These are phyloP conservation scores for Latrodectus geometricus DNA, from an alignment of 1,140 invertebrate genomes.

Conservation along the genomic window DNA sequence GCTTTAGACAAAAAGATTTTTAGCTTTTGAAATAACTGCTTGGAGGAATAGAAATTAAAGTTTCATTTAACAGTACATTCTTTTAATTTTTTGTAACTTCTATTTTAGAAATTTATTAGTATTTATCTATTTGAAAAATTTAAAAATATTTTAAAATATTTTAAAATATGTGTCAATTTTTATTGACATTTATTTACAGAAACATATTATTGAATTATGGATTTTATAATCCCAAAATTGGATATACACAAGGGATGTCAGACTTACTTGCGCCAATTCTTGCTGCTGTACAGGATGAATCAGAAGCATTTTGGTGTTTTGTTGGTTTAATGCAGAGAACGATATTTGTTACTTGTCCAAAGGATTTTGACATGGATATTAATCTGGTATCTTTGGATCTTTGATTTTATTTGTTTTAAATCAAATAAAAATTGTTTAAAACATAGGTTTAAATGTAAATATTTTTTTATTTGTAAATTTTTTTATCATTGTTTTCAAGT, in stretches of 20 bases:
- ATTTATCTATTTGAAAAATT: no score
- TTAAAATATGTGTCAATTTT: neutral
- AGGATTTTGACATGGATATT: slow-evolving; percentile 92
- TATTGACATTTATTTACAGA: slow-evolving; percentile 68
- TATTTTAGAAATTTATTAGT: no score
- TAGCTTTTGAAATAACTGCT: no score
- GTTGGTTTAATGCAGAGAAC: slow-evolving; percentile 89
- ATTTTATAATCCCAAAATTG: slow-evolving; percentile 85
- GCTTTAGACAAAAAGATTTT: no score
- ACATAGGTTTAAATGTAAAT: no score
- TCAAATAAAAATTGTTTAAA: no score
- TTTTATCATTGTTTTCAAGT: no score
- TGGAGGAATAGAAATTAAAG: no score
- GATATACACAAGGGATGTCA: slow-evolving; percentile 91
- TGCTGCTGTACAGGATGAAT: slow-evolving; percentile 87
- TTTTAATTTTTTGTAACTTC: no score
- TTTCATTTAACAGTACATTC: no score
- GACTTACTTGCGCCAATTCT: slow-evolving; percentile 89
- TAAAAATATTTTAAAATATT: no score
- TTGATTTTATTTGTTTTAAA: neutral
- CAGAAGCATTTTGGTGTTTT: slow-evolving; percentile 94
- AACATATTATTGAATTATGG: slow-evolving; percentile 94
- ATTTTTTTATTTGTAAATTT: no score
- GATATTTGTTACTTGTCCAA: slow-evolving; percentile 91
- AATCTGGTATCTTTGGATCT: slow-evolving; percentile 78